Conservation (phyloP, 92 coral and sea anemone species). For the Ricordea florida region DNA sequence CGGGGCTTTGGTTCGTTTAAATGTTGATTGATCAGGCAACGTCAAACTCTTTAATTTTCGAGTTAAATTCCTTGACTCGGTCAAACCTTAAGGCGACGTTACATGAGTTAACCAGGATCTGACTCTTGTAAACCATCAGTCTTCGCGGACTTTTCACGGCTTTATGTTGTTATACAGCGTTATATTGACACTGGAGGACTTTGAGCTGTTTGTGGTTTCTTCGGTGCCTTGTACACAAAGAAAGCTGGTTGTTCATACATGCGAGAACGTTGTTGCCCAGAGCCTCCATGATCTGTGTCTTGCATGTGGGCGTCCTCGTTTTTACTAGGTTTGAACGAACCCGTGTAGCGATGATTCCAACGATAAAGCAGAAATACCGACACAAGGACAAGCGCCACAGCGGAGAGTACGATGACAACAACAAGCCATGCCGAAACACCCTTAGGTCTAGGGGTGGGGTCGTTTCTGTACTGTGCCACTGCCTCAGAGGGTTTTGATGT, state of each 20-base stretch:
- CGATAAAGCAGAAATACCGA: slow-evolving; percentile 67
- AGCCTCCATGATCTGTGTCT: slow-evolving; percentile 23
- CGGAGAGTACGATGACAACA: slow-evolving; percentile 56
- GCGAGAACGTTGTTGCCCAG: slow-evolving; percentile 6
- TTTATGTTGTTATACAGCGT: background rate
- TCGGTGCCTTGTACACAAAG: slow-evolving; percentile 55
- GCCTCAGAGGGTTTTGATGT: background rate
- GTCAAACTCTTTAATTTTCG: too few relatives aligned
- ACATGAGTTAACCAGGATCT: too few relatives aligned
- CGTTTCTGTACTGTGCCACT: background rate
- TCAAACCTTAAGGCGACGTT: too few relatives aligned
- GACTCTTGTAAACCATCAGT: too few relatives aligned
- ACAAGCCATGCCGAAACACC: slow-evolving; percentile 63
- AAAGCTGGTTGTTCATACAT: slow-evolving; percentile 73
- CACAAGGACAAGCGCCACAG: slow-evolving; percentile 59
- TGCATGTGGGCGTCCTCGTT: slow-evolving; percentile 21
- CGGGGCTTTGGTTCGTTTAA: too few relatives aligned
- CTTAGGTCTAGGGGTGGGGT: slow-evolving; percentile 22
- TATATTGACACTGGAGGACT: slow-evolving; percentile 41
- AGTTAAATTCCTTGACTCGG: too few relatives aligned
- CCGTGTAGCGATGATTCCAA: slow-evolving; percentile 78
- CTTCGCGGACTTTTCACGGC: background rate
- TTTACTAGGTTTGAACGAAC: slow-evolving; percentile 74
- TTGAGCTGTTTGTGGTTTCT: slow-evolving; percentile 48
- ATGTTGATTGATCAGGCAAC: too few relatives aligned